phyloP scores from a whole-genome alignment of 1,140 invertebrate species.

The Leguminivora glycinivorella region DNA sequence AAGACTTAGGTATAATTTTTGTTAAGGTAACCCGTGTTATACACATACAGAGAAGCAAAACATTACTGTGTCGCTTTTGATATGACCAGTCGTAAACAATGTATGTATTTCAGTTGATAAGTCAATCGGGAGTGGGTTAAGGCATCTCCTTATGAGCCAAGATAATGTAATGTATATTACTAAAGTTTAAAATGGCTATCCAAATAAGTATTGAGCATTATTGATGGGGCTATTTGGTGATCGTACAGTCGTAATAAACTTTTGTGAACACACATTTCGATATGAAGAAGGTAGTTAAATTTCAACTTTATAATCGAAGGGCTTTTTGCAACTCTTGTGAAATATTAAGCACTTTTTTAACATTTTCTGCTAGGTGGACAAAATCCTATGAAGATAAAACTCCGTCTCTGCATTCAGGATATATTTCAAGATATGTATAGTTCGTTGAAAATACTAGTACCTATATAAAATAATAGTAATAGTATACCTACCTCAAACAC shows the following conservation, averaged over 20 bases:
- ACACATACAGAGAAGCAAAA: neutral
- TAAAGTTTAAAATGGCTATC: neutral
- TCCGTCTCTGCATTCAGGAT: too few relatives aligned
- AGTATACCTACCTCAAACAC: too few relatives aligned
- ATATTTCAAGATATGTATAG: too few relatives aligned
- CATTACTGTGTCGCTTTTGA: neutral
- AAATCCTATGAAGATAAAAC: too few relatives aligned
- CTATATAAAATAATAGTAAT: too few relatives aligned
- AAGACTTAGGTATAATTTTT: too few relatives aligned
- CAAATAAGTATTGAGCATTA: constrained; percentile 4
- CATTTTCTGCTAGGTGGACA: too few relatives aligned
- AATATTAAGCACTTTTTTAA: too few relatives aligned
- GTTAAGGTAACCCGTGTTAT: too few relatives aligned
- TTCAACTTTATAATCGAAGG: too few relatives aligned
- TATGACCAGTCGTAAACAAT: neutral
- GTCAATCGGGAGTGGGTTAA: constrained; percentile 1
- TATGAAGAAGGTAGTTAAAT: neutral
- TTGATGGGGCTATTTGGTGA: neutral
- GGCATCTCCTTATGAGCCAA: neutral
- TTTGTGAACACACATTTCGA: neutral
- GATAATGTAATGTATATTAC: neutral
- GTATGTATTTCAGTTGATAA: constrained; percentile 8
- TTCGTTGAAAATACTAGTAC: too few relatives aligned
- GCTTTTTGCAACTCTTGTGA: too few relatives aligned
- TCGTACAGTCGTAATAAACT: neutral